phyloP scores from a whole-genome alignment of 1,140 invertebrate genomes.

The Helicoverpa armigera region DNA sequence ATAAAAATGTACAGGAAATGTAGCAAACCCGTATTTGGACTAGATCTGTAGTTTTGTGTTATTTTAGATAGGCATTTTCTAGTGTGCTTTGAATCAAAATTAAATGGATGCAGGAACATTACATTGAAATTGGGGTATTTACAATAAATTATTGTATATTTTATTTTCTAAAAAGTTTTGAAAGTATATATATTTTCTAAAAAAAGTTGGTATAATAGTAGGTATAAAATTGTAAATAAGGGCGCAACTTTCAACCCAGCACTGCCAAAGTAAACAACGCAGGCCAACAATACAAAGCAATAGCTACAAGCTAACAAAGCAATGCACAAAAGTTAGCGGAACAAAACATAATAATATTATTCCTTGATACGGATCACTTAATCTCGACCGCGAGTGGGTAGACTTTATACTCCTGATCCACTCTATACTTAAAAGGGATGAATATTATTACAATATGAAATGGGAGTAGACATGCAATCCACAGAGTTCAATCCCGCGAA shows the following conservation, averaged over 20 bases:
- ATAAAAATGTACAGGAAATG: slow-evolving; percentile 40
- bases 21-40: background rate
- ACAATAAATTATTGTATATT: too few species aligned
- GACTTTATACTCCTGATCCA: slow-evolving; percentile 50
- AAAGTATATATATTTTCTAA: too few species aligned
- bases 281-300: background rate
- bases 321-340: slow-evolving; percentile 3
- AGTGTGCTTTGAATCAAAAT: background rate
- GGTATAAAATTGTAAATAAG: background rate
- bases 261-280: background rate
- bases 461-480: slow-evolving; percentile 70
- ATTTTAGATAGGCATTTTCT: background rate
- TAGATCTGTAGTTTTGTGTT: background rate
- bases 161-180: too few species aligned
- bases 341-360: slow-evolving; percentile 40
- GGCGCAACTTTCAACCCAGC: background rate
- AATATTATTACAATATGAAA: slow-evolving; percentile 80
- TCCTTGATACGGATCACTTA: slow-evolving; percentile 32
- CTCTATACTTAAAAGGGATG: slow-evolving; percentile 69
- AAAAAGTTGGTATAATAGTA: too few species aligned
- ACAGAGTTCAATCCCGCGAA: slow-evolving; percentile 75
- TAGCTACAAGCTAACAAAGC: background rate
- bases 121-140: too few species aligned
- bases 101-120: too few species aligned
- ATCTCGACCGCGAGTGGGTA: slow-evolving; percentile 32